Evolutionary conservation across 2,888 invertebrate genomes (phyloP).

Genomic region (Theretra japonica): DNA sequence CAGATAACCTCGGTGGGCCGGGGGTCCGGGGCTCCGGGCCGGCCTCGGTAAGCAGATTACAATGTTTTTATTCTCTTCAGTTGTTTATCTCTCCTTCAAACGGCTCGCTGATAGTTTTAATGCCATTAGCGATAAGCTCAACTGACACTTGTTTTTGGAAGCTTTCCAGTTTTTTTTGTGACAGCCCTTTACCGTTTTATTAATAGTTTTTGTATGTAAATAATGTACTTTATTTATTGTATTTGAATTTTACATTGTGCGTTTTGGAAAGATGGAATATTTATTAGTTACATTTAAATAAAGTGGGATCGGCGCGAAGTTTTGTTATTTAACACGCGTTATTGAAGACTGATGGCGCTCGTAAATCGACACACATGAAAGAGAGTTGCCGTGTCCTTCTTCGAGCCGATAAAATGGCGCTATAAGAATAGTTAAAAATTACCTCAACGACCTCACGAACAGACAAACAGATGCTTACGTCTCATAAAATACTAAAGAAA

Average conservation of each 20-base stretch:
- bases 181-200: slow-evolving; percentile 26
- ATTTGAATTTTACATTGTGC: not conserved
- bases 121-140: slow-evolving; percentile 54
- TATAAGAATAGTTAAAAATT: slow-evolving; percentile 22
- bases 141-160: slow-evolving; percentile 50
- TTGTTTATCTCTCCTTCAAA: slow-evolving; percentile 50
- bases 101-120: slow-evolving; percentile 55
- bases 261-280: slow-evolving; percentile 3
- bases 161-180: slow-evolving; percentile 38
- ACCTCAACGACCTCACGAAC: slow-evolving; percentile 24
- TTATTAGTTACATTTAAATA: slow-evolving; percentile 10
- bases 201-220: not conserved
- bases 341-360: not conserved
- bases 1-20: slow-evolving; percentile 55
- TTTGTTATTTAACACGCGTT: not conserved
- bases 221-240: slow-evolving; percentile 22
- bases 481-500: slow-evolving; percentile 14
- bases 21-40: slow-evolving; percentile 15
- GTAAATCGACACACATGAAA: slow-evolving; percentile 13
- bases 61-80: slow-evolving; percentile 52
- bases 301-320: slow-evolving; percentile 1
- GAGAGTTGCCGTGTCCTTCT: not conserved
- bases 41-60: slow-evolving; percentile 57
- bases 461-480: slow-evolving; percentile 28
- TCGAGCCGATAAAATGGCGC: slow-evolving; percentile 2